Conservation (phyloP, 2,797 vertebrate species). For the Gallirallus australis region DNA sequence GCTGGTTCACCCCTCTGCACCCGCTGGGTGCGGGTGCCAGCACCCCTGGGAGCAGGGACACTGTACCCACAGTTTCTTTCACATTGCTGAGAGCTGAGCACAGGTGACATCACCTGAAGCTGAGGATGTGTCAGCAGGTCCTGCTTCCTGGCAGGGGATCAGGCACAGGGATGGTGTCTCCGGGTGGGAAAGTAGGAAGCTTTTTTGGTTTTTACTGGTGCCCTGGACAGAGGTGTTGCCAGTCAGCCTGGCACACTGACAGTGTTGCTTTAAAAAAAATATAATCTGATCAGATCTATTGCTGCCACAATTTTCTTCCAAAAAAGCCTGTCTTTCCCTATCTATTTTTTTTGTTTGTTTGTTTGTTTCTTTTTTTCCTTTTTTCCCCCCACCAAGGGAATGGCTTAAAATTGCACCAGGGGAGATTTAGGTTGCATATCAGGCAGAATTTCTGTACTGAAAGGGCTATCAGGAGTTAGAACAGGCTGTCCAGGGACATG, state of each 20-base stretch:
- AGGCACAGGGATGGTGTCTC: not conserved
- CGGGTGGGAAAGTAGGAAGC: not conserved
- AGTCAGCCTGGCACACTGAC: not conserved
- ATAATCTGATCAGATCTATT: not conserved
- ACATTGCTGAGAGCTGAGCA: fast-evolving
- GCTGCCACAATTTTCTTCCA: not conserved
- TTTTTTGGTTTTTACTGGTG: not conserved
- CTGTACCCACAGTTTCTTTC: not conserved
- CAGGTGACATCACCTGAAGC: not conserved
- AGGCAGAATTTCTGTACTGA: too few species aligned
- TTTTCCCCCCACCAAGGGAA: not conserved
- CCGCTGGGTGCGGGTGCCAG: fast-evolving
- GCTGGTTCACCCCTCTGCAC: not conserved
- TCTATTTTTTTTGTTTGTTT: fast-evolving
- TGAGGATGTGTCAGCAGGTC: not conserved
- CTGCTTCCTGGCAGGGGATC: fast-evolving
- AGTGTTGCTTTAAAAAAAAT: not conserved
- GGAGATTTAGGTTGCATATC: too few species aligned
- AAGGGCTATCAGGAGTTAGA: too few species aligned
- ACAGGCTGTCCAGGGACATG: too few species aligned
- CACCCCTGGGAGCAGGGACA: not conserved
- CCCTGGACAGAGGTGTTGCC: not conserved
- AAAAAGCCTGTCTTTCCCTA: not conserved
- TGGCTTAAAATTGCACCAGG: too few species aligned
- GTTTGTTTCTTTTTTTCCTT: not conserved